Conservation (phyloP, 2,888 invertebrate species). For the Gymnocheta viridis region DNA sequence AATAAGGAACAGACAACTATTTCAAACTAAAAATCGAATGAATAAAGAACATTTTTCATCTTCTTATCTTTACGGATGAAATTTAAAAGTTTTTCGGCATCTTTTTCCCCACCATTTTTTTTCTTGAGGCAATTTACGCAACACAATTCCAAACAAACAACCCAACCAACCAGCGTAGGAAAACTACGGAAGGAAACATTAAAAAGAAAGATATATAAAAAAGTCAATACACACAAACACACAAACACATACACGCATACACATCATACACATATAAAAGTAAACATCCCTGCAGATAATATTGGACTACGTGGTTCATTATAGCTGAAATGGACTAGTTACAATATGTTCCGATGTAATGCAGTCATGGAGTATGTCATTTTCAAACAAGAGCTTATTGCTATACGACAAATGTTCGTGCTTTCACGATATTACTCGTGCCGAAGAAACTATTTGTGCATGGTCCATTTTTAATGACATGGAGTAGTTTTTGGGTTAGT, state of each 20-base stretch:
- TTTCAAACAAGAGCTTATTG: too few relatives aligned
- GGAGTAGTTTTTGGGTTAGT: too few relatives aligned
- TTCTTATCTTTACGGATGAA: constrained; percentile 64
- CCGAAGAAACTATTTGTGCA: too few relatives aligned
- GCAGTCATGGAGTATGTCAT: too few relatives aligned
- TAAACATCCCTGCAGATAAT: too few relatives aligned
- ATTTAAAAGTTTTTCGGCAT: constrained; percentile 59
- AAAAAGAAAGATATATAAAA: constrained; percentile 31
- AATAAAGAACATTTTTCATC: constrained; percentile 45
- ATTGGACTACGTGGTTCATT: too few relatives aligned
- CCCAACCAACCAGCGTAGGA: constrained; percentile 7
- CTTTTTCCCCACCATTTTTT: not conserved
- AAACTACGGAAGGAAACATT: constrained; percentile 64
- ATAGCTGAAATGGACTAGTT: too few relatives aligned
- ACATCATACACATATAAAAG: too few relatives aligned
- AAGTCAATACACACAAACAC: constrained; percentile 13
- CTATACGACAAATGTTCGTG: too few relatives aligned
- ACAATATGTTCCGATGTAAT: too few relatives aligned
- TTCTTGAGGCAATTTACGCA: constrained; percentile 58
- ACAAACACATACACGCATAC: not conserved
- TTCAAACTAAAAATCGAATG: constrained; percentile 18
- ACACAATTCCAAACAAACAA: not conserved
- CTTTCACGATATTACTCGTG: too few relatives aligned
- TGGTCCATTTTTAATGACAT: too few relatives aligned
- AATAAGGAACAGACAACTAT: not conserved